Evolutionary conservation across 2,113 vertebrate species (phyloP).

Genomic region (Silurus asotus): DNA sequence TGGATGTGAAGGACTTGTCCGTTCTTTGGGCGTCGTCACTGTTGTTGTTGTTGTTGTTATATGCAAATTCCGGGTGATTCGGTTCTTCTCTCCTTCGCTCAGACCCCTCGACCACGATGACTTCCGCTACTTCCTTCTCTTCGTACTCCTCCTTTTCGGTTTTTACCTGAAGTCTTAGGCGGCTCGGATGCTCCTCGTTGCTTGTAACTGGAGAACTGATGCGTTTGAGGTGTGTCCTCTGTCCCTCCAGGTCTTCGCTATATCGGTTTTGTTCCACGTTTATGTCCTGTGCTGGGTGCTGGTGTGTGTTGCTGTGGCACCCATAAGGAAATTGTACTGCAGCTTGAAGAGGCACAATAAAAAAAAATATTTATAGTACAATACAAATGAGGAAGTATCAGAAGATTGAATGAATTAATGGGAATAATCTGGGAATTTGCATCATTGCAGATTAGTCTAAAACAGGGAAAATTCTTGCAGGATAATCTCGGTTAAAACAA

Average conservation of each 20-base stretch:
- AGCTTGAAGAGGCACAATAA: background rate
- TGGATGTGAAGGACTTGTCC: slow-evolving; percentile 7
- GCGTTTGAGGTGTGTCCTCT: background rate
- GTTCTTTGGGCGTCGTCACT: background rate
- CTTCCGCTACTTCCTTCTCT: slow-evolving; percentile 31
- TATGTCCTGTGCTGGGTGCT: background rate
- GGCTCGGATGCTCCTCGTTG: background rate
- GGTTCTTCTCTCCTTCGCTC: slow-evolving; percentile 15
- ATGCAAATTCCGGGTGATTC: background rate
- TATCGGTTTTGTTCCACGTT: slow-evolving; percentile 16
- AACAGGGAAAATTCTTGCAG: too few species aligned
- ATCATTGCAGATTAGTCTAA: too few species aligned
- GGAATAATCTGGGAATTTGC: too few species aligned
- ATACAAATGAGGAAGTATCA: background rate
- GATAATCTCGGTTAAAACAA: too few species aligned
- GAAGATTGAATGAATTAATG: too few species aligned
- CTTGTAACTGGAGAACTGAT: background rate
- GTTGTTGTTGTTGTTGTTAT: background rate
- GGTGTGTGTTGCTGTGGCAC: background rate
- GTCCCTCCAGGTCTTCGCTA: slow-evolving; percentile 17
- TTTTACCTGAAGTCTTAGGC: slow-evolving; percentile 53
- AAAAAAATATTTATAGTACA: background rate
- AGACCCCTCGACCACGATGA: slow-evolving; percentile 13
- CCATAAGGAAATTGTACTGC: slow-evolving; percentile 7
- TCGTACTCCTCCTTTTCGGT: slow-evolving; percentile 53